phyloP scores from a whole-genome alignment of 2,113 vertebrate species.

The Oryzias celebensis region DNA sequence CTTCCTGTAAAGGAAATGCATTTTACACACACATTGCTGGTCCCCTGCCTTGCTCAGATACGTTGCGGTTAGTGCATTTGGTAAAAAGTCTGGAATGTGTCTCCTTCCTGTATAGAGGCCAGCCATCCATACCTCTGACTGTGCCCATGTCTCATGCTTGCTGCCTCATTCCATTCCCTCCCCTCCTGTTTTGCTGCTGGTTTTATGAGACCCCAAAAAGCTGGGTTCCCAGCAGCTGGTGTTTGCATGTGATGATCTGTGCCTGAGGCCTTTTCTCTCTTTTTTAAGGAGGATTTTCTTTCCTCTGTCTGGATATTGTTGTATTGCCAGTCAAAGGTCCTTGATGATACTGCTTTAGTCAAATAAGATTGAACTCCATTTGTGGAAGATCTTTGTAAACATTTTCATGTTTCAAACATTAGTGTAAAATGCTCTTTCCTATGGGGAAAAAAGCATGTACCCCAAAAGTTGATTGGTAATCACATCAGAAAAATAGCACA shows the following conservation, averaged over 20 bases:
- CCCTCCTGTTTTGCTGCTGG: constrained; percentile 61
- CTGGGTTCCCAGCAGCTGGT: constrained; percentile 51
- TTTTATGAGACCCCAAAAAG: constrained; percentile 63
- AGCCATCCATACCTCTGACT: constrained; percentile 55
- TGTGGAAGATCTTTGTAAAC: background rate
- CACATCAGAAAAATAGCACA: too few relatives aligned
- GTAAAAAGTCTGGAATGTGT: constrained; percentile 49
- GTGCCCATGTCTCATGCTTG: constrained; percentile 51
- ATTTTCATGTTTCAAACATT: background rate
- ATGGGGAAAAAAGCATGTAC: too few relatives aligned
- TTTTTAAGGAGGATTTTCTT: constrained; percentile 20
- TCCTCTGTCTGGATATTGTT: constrained; percentile 1
- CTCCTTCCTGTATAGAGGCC: constrained; percentile 57
- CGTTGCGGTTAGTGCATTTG: constrained; percentile 39
- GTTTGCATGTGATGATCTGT: constrained; percentile 54
- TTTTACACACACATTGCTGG: constrained; percentile 27
- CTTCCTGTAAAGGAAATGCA: constrained; percentile 14
- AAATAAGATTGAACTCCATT: background rate
- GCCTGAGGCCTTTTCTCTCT: constrained; percentile 36
- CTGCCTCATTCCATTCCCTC: constrained; percentile 34
- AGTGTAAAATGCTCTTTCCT: too few relatives aligned
- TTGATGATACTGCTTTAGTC: background rate
- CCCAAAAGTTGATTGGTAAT: too few relatives aligned
- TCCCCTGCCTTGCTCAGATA: constrained; percentile 22
- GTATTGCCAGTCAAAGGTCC: background rate